Base-by-base conservation (phyloP, 2,888 invertebrate genomes). In the Prosopocoilus inquinatus region DNA sequence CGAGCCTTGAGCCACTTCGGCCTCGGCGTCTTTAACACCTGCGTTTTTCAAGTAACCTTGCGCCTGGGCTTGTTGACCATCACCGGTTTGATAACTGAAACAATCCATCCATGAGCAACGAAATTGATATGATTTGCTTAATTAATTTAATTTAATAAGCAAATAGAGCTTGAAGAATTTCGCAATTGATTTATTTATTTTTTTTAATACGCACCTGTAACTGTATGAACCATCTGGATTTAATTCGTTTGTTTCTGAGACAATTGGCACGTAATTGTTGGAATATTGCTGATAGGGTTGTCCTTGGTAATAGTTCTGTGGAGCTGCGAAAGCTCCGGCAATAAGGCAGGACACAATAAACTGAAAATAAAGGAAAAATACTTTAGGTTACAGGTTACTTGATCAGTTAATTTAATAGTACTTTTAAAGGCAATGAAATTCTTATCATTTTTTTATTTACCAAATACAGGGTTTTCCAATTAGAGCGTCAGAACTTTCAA, bases 21-120 rank as follows among this genome's bases (percentile, higher is more conserved):
- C 85, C 67, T 86, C 85, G 2, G 85, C 84, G 50, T 84, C 82
- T 60, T 86, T 86, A 57, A 85, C 83, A 13, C 89, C 84, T 38
- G 81, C 80, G 67, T 87, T 88, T 76, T 89, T 90, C 51, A 90
- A 77, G 70, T 84, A 90, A 20, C 90, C 90, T 67, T 83, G 85
- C 67, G 90, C 90, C 76, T 90, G 88, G 4, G 86, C 89, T 67
- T 88, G 85, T 64, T 90, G 89, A 46, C 90, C 90, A 75, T 91
- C 90, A 35, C 86, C 90, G 43, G 89, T 85, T 43, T 86, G 80
- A 69, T 88, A 90, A 70, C 90, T 90, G 45, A 51, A 50, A 53
- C 12, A 50, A 46, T 32, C 20, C 20, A 46, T 32, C 20, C 20
- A 28, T 28, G 3, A 28, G 5, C 7, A 28, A 28, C 3, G 7